Conservation (phyloP, 1,140 invertebrate genomes). For the Drosophila ficusphila region DNA sequence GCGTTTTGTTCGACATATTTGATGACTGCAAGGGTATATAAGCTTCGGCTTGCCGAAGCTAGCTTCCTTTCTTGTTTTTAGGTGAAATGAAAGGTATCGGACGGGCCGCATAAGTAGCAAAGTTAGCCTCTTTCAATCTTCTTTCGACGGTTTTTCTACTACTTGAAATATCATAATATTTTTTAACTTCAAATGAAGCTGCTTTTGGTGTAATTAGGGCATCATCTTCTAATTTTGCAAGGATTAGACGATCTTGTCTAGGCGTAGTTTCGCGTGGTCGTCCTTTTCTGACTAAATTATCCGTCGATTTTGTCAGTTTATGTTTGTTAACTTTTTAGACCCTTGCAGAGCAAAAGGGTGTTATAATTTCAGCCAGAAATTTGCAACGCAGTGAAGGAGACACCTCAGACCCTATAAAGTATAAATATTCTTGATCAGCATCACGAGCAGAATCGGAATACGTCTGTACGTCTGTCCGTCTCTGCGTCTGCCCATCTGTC, state of each 20-base stretch:
- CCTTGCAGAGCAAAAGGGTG: too few relatives aligned
- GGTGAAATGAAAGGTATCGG: background rate
- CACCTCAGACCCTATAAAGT: too few relatives aligned
- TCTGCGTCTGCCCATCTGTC: too few relatives aligned
- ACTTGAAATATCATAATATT: background rate
- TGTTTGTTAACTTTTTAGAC: conserved; percentile 15
- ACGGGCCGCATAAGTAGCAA: background rate
- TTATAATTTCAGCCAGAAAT: too few relatives aligned
- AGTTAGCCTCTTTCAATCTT: conserved; percentile 9
- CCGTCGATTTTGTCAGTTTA: background rate
- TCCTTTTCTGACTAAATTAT: background rate
- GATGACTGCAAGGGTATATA: too few relatives aligned
- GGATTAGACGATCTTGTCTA: conserved; percentile 1
- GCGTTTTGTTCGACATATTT: too few relatives aligned
- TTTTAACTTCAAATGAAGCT: background rate
- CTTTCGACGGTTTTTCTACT: conserved; percentile 6
- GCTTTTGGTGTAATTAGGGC: background rate
- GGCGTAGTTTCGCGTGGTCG: conserved; percentile 3
- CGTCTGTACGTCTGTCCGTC: conserved; percentile 5
- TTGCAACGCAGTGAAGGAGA: too few relatives aligned
- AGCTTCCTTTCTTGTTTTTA: too few relatives aligned
- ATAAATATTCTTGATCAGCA: too few relatives aligned
- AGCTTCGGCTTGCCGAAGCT: too few relatives aligned
- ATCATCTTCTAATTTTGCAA: conserved; percentile 7
- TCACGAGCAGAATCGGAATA: too few relatives aligned